These are phyloP conservation scores for Thalassarche chlororhynchos DNA, from an alignment of 2,113 vertebrate genomes.

Conservation along the genomic window DNA sequence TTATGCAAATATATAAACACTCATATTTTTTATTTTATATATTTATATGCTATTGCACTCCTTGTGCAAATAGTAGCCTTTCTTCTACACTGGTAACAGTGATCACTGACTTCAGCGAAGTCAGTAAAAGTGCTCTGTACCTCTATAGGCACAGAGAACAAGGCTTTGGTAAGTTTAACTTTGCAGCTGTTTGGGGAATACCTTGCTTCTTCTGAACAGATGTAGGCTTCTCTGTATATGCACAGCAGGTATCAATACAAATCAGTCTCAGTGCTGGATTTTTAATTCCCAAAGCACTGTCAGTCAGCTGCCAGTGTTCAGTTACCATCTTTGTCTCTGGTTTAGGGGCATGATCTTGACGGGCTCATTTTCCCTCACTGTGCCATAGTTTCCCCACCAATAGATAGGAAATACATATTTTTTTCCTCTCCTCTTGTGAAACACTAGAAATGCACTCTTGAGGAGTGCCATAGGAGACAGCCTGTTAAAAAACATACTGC, in stretches of 20 bases:
- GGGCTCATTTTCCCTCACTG: background rate
- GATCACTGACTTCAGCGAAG: background rate
- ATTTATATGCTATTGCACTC: background rate
- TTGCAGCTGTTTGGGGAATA: background rate
- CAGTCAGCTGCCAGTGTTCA: background rate
- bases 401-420: background rate
- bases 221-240: background rate
- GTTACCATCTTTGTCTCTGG: background rate
- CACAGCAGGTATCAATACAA: background rate
- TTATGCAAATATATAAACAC: background rate
- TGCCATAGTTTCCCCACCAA: background rate
- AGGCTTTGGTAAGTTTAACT: background rate
- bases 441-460: background rate
- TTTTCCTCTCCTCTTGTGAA: background rate
- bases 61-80: background rate
- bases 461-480: background rate
- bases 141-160: background rate
- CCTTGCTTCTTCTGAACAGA: background rate
- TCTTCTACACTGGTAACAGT: background rate
- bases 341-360: background rate
- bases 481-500: background rate
- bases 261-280: background rate
- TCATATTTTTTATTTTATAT: background rate
- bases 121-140: background rate
- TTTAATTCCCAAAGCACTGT: background rate